These are phyloP conservation scores for Podiceps cristatus DNA, from an alignment of 2,113 vertebrate genomes.

Conservation along the genomic window DNA sequence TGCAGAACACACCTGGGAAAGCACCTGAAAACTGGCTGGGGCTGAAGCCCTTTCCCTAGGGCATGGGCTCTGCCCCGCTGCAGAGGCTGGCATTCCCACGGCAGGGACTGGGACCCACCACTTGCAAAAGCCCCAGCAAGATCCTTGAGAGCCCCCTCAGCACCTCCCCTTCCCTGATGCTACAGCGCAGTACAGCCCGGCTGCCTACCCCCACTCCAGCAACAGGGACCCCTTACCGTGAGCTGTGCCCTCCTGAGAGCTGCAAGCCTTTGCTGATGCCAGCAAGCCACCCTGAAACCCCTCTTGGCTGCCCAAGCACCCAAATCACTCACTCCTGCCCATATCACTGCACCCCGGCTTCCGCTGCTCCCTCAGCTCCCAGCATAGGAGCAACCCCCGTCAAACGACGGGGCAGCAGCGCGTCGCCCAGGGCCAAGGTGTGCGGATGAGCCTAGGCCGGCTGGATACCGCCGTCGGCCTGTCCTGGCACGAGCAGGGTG, in stretches of 20 bases:
- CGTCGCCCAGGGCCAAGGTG: background rate
- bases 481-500: background rate
- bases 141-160: background rate
- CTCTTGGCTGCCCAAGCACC: background rate
- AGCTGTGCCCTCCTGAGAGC: background rate
- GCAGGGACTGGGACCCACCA: background rate
- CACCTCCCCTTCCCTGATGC: background rate
- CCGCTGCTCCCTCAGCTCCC: background rate
- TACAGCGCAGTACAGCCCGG: background rate
- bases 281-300: background rate
- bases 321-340: accelerated
- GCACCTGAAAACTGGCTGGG: background rate
- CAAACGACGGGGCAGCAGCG: background rate
- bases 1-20: background rate
- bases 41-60: background rate
- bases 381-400: background rate
- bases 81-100: background rate
- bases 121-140: background rate
- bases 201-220: background rate
- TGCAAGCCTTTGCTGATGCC: background rate
- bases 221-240: accelerated
- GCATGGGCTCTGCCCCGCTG: background rate
- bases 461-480: accelerated
- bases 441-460: background rate
- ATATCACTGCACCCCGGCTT: background rate